These are phyloP conservation scores for Marronus borbonicus DNA, from an alignment of 2,888 invertebrate species.

Conservation along the genomic window DNA sequence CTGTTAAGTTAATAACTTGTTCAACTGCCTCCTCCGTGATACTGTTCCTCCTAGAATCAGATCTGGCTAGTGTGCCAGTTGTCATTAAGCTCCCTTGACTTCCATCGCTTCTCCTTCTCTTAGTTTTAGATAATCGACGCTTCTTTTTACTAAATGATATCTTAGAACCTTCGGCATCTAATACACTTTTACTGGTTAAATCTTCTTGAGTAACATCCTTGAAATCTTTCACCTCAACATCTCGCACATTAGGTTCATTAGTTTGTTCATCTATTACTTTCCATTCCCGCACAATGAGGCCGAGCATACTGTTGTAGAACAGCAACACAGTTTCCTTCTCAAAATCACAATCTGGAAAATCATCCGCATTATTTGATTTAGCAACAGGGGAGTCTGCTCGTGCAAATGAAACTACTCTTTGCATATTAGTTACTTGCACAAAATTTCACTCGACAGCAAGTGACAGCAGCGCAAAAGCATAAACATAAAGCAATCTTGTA, in stretches of 20 bases:
- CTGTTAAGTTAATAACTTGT: background rate
- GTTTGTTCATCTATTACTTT: slow-evolving; percentile 21
- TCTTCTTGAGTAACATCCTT: slow-evolving; percentile 54
- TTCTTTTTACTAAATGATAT: slow-evolving; percentile 50
- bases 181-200: slow-evolving; percentile 23
- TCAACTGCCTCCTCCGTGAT: background rate
- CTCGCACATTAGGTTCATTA: background rate
- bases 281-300: slow-evolving; percentile 56
- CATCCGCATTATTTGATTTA: background rate
- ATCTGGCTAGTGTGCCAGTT: background rate
- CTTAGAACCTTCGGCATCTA: slow-evolving; percentile 51
- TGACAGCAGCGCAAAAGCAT: background rate
- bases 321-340: slow-evolving; percentile 58
- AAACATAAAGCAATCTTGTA: background rate
- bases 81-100: slow-evolving; percentile 15
- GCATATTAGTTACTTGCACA: background rate
- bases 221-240: slow-evolving; percentile 52
- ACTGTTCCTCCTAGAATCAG: background rate
- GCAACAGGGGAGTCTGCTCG: background rate
- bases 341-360: slow-evolving; percentile 46
- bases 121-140: slow-evolving; percentile 16
- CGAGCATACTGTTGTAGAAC: slow-evolving; percentile 60
- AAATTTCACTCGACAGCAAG: background rate
- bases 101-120: slow-evolving; percentile 12
- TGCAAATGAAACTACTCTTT: slow-evolving; percentile 28